Percentiles rank a stretch among this genome's conserved stretches.
Conservation (phyloP, 2,797 vertebrate genomes). For the Pangasius djambal region DNA sequence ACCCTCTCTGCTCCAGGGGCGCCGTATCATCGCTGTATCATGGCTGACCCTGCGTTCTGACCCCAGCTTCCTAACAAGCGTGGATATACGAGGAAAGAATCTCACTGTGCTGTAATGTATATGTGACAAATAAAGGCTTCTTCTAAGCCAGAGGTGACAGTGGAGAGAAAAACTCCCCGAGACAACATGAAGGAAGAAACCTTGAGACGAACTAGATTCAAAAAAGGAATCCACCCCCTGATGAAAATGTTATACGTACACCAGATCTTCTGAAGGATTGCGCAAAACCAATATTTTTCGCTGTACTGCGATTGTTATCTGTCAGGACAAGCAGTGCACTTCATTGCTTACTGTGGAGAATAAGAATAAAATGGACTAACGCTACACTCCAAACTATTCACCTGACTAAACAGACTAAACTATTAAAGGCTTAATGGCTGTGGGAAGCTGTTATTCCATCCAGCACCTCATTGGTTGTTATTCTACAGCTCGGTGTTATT, state of each 20-base stretch:
- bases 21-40: too few species aligned
- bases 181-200: background rate
- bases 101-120: too few species aligned
- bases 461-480: constrained; percentile 30
- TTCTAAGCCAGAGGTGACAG: too few species aligned
- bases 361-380: background rate
- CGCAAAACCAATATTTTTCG: background rate
- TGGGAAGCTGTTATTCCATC: constrained; percentile 22
- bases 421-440: background rate
- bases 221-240: background rate
- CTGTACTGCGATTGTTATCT: background rate
- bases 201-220: background rate
- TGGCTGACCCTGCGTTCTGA: too few species aligned
- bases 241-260: background rate
- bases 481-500: constrained; percentile 36
- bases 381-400: background rate
- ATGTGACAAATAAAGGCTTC: too few species aligned
- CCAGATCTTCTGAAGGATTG: background rate
- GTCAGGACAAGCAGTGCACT: background rate
- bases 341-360: background rate
- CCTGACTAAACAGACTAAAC: background rate
- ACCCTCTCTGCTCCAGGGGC: too few species aligned
- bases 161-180: background rate
- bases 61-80: too few species aligned
- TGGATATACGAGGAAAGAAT: too few species aligned